phyloP scores from a whole-genome alignment of 2,113 vertebrate species.

The Polyodon spathula region DNA sequence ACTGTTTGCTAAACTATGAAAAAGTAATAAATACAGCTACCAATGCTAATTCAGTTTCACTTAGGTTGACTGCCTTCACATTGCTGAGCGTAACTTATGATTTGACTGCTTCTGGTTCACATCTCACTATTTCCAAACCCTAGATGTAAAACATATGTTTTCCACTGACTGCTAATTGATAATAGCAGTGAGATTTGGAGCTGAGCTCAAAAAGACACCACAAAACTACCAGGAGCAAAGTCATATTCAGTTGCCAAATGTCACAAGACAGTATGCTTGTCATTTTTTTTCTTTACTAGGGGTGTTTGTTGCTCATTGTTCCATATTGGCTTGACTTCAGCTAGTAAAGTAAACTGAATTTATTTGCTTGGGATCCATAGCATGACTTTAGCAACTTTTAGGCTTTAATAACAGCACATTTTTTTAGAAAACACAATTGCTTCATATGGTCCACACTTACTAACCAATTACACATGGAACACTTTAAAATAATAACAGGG shows the following conservation, averaged over 20 bases:
- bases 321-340: background rate
- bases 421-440: background rate
- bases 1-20: no score
- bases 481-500: no score
- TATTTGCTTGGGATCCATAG: background rate
- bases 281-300: no score
- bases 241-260: background rate
- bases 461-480: no score
- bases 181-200: background rate
- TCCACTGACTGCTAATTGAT: constrained; percentile 12
- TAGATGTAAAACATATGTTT: constrained; percentile 20
- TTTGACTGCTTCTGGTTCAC: background rate
- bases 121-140: background rate
- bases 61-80: no score
- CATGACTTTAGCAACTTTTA: constrained; percentile 10
- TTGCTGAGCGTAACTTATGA: no score
- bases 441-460: no score
- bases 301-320: background rate
- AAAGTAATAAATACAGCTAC: no score
- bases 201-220: background rate
- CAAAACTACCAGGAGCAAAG: constrained; percentile 8
- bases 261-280: constrained; percentile 1
- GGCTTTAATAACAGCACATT: background rate
- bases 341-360: background rate
- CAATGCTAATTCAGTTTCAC: no score